Evolutionary conservation across 2,113 vertebrate genomes (phyloP), one percentile per base, ranked within the genome.

Genomic region (Corythoichthys haematopterus): DNA sequence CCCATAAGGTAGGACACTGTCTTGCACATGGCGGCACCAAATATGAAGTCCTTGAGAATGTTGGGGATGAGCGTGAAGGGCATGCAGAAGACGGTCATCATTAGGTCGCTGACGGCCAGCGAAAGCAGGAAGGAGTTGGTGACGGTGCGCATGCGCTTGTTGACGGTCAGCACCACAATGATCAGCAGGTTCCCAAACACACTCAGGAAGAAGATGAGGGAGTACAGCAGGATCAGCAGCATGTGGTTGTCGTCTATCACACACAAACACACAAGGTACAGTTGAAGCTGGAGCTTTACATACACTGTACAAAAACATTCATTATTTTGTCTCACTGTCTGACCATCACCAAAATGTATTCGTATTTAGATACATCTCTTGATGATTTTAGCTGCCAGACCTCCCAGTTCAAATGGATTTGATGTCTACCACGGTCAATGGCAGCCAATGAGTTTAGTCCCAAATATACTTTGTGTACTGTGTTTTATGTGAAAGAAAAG

Each of bases 81-180:
- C 93, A 98, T 96, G 85, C 97, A 98, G 84, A 96, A 93, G 43
- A 96, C 66, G 0, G 94, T 93, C 92, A 98, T 91, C 90, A 98
- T 92, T 69, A 98, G 93, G 85, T 98, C 97, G 2, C 97, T 98
- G 83, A 98, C 84, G 0, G 97, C 96, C 80, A 98, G 92, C 0
- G 97, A 98, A 66, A 98, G 94, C 82, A 98, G 90, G 89, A 98
- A 98, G 81, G 93, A 91, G 82, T 98, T 98, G 88, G 97, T 98
- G 77, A 98, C 93, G 0, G 97, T 98, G 68, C 95, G 93, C 84
- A 98, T 92, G 6, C 94, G 93, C 67, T 94, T 94, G 80, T 95
- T 96, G 75, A 94, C 87, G 0, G 91, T 87, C 84, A 98, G 91
- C 68, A 98, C 96, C 46, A 93, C 81, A 28, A 97, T 94, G 77